Conservation (phyloP, 2,888 invertebrate genomes). For the Ophonus ardosiacus region DNA sequence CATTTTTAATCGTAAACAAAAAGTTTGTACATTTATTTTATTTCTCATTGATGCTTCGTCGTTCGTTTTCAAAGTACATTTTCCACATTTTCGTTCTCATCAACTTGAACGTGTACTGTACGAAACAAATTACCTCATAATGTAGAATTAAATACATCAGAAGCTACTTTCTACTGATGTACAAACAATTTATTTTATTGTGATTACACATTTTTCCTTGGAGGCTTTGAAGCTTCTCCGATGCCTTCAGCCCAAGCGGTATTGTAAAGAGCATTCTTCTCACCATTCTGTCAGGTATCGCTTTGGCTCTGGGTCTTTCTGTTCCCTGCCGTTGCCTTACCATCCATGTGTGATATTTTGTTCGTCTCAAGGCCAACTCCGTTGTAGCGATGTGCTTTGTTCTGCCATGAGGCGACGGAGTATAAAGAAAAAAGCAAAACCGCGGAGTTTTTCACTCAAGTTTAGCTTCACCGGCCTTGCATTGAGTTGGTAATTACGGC, state of each 20-base stretch:
- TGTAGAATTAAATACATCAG: constrained; percentile 21
- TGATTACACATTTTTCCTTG: not conserved
- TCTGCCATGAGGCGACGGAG: constrained; percentile 32
- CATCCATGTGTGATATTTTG: constrained; percentile 48
- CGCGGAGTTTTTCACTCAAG: constrained; percentile 26
- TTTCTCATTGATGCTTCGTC: too few species aligned
- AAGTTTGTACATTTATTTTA: too few species aligned
- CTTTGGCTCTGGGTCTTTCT: too few species aligned
- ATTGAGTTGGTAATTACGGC: constrained; percentile 3
- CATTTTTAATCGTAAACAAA: too few species aligned
- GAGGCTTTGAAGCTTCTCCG: not conserved
- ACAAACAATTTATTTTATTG: constrained; percentile 22
- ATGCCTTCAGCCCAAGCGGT: not conserved
- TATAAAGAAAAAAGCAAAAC: constrained; percentile 44
- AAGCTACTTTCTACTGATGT: constrained; percentile 21
- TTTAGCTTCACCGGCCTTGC: constrained; percentile 39
- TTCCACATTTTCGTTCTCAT: not conserved
- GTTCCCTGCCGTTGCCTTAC: not conserved
- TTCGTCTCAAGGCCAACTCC: constrained; percentile 35
- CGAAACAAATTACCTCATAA: constrained; percentile 7
- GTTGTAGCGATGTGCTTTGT: constrained; percentile 36
- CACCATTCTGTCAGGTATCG: not conserved
- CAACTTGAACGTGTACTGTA: not conserved
- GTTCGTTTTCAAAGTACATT: not conserved
- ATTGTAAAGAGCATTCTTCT: constrained; percentile 25